Conservation (phyloP, 1,140 invertebrate species). For the Drosophila sucinea region DNA sequence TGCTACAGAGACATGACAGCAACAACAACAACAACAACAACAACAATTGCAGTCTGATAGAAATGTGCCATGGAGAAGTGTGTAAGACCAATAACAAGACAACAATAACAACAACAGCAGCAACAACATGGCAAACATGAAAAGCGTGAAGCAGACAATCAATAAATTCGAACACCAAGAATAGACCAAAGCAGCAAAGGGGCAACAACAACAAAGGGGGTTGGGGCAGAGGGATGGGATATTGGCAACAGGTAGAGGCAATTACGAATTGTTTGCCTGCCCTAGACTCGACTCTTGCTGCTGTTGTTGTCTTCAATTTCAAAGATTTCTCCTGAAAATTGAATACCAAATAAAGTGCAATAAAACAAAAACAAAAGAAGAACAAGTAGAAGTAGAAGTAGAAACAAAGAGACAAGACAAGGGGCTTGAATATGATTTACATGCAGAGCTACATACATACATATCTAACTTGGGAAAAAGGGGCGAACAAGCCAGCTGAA, state of each 20-base stretch:
- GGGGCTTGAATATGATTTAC: constrained; percentile 72
- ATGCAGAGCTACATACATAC: constrained; percentile 35
- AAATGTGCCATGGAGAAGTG: constrained; percentile 32
- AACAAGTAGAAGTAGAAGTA: neutral
- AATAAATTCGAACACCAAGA: constrained; percentile 54
- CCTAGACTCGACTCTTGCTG: constrained; percentile 31
- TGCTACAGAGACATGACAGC: constrained; percentile 33
- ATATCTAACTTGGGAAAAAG: constrained; percentile 38
- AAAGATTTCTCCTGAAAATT: constrained; percentile 61
- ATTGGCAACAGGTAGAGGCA: constrained; percentile 70
- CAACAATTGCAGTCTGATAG: constrained; percentile 21
- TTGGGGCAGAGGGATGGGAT: neutral
- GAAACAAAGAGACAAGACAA: constrained; percentile 18
- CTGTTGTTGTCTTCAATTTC: constrained; percentile 45
- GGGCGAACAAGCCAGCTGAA: constrained; percentile 25
- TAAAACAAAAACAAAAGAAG: constrained; percentile 50
- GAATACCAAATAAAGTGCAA: constrained; percentile 66
- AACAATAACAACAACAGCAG: constrained; percentile 32
- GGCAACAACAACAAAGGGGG: too few relatives aligned
- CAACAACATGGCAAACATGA: constrained; percentile 51
- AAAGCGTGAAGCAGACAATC: constrained; percentile 75
- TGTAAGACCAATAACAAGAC: constrained; percentile 12
- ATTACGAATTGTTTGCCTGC: constrained; percentile 67
- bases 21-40: constrained; percentile 33
- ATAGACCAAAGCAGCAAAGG: constrained; percentile 2